Conservation (phyloP, 2,113 vertebrate species). For the Cyanoramphus novaezelandiae region DNA sequence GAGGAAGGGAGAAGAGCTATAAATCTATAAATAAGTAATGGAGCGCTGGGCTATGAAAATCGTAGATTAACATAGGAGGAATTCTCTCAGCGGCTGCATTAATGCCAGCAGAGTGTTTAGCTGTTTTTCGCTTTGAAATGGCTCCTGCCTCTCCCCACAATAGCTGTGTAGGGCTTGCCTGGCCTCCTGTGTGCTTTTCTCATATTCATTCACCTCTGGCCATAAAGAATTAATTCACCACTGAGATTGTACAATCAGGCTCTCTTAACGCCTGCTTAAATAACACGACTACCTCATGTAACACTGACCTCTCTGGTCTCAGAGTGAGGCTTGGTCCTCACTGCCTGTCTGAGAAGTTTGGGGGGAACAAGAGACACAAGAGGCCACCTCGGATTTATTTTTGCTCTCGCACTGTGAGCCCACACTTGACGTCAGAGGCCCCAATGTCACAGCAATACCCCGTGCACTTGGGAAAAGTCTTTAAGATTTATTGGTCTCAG, state of each 20-base stretch:
- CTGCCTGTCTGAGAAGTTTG: neutral
- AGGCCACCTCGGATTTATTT: neutral
- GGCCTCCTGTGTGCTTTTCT: neutral
- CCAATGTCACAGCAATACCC: neutral
- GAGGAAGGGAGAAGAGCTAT: neutral
- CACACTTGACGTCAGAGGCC: neutral
- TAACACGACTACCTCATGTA: neutral
- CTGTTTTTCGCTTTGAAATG: neutral
- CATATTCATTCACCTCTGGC: neutral
- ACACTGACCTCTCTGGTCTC: fast-evolving
- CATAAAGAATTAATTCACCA: neutral
- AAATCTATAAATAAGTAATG: conserved; percentile 32
- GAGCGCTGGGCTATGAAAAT: conserved; percentile 23
- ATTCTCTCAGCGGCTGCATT: neutral
- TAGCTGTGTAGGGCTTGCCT: neutral
- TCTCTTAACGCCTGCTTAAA: neutral
- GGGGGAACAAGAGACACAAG: neutral
- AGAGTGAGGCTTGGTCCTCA: neutral
- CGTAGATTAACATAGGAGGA: neutral
- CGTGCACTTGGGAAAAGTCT: neutral
- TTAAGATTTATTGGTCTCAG: neutral
- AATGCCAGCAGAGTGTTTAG: neutral
- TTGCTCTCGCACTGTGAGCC: neutral
- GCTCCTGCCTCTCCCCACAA: neutral
- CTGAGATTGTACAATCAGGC: neutral